Evolutionary conservation across 2,797 vertebrate genomes (phyloP).

Genomic region (Balearica regulorum): DNA sequence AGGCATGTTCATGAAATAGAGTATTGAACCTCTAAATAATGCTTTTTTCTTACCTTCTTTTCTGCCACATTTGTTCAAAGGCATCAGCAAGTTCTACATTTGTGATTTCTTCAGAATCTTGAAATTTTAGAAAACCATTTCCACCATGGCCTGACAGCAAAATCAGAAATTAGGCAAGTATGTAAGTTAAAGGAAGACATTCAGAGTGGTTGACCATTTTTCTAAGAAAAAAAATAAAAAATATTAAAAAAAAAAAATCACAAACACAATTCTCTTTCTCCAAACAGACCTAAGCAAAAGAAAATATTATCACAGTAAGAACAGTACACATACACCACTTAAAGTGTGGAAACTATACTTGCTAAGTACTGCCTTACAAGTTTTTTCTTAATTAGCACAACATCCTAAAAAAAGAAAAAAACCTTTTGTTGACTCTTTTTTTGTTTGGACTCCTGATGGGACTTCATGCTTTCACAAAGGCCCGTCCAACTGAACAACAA

Average conservation of each 20-base stretch:
- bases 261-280: not conserved
- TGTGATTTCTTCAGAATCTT: conserved; percentile 99
- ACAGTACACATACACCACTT: not conserved
- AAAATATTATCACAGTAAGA: not conserved
- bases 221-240: not conserved
- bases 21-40: not conserved
- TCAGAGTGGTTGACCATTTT: not conserved
- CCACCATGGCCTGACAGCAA: conserved; percentile 88
- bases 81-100: conserved; percentile 97
- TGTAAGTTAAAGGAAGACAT: not conserved
- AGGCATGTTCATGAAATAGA: not conserved
- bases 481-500: not conserved
- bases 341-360: not conserved
- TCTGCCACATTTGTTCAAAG: conserved; percentile 99
- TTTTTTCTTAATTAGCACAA: not conserved
- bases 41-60: conserved; percentile 82
- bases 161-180: not conserved
- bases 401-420: not conserved
- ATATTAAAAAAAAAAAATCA: not conserved
- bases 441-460: not conserved
- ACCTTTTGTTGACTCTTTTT: not conserved
- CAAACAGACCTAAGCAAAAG: not conserved
- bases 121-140: conserved; percentile 98
- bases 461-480: not conserved
- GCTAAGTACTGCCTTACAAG: not conserved